Percentiles rank a stretch among this genome's conserved stretches.
Conservation (phyloP, 2,888 invertebrate genomes). For the Platerodrilus igneus region DNA sequence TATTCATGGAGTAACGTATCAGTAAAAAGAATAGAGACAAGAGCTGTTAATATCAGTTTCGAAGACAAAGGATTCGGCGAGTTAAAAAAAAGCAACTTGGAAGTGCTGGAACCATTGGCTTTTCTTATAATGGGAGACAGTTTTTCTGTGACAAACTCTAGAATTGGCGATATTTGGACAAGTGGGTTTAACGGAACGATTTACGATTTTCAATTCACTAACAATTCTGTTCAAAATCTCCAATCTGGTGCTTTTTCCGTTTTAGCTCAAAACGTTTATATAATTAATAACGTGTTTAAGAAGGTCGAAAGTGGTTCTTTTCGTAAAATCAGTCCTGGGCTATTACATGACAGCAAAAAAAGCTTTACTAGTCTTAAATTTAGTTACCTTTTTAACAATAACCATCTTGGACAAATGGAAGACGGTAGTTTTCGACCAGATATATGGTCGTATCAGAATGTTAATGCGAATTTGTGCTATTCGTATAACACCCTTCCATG, state of each 20-base stretch:
- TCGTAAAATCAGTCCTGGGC: conserved; percentile 36
- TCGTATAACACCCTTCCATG: conserved; percentile 51
- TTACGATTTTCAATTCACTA: conserved; percentile 44
- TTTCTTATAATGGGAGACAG: conserved; percentile 41
- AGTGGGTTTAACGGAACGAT: conserved; percentile 51
- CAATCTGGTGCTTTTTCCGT: conserved; percentile 46
- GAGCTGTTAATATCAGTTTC: conserved; percentile 48
- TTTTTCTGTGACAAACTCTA: conserved; percentile 42
- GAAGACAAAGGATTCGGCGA: conserved; percentile 43
- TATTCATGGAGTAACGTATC: conserved; percentile 52
- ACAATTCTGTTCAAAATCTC: conserved; percentile 49
- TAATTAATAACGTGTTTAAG: conserved; percentile 48
- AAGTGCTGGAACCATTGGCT: conserved; percentile 47
- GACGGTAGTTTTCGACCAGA: conserved; percentile 51
- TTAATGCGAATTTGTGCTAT: conserved; percentile 45
- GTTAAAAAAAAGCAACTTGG: conserved; percentile 46
- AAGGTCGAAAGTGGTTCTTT: conserved; percentile 49
- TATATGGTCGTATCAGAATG: conserved; percentile 47
- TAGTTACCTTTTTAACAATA: conserved; percentile 47
- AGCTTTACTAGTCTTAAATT: conserved; percentile 36
- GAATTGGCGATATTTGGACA: conserved; percentile 45
- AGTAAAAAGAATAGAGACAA: conserved; percentile 46
- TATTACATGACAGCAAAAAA: conserved; percentile 31
- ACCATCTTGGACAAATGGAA: conserved; percentile 49
- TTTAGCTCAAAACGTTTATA: conserved; percentile 30